Percentiles rank a stretch among this genome's conserved stretches.
Evolutionary conservation across 2,888 invertebrate genomes (phyloP).

Genomic region (Leptopterna dolabrata): DNA sequence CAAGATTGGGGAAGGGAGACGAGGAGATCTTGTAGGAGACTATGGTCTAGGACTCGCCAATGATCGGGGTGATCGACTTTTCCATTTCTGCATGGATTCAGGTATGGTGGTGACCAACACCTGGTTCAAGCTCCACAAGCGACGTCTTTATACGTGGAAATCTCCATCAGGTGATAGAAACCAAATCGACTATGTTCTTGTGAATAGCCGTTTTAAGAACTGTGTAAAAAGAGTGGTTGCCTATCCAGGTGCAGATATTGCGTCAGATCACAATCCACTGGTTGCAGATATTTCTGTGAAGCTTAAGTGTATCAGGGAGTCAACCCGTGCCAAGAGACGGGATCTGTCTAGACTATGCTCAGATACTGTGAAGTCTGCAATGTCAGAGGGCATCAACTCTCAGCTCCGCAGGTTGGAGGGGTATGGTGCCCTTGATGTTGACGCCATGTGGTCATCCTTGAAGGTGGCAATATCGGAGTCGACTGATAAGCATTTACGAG

Average conservation of each 20-base stretch:
- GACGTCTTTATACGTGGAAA: slow-evolving; percentile 31
- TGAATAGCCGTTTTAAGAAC: slow-evolving; percentile 3
- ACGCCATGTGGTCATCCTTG: not conserved
- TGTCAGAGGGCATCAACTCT: not conserved
- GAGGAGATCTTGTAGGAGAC: slow-evolving; percentile 15
- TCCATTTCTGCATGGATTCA: slow-evolving; percentile 32
- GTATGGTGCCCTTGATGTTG: slow-evolving; percentile 3
- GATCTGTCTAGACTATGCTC: not conserved
- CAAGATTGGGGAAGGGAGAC: slow-evolving; percentile 10
- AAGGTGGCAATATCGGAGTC: slow-evolving; percentile 23
- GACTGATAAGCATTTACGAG: slow-evolving; percentile 26
- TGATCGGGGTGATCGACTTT: slow-evolving; percentile 16
- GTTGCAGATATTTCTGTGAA: slow-evolving; percentile 22
- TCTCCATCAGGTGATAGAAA: slow-evolving; percentile 15
- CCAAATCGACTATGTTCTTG: slow-evolving; percentile 7
- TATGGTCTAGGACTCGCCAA: not conserved
- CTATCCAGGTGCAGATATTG: not conserved
- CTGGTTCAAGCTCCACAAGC: slow-evolving; percentile 31
- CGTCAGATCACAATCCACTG: slow-evolving; percentile 12
- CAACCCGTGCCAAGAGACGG: not conserved
- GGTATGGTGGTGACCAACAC: slow-evolving; percentile 29
- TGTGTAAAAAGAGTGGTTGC: not conserved
- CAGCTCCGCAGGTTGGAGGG: slow-evolving; percentile 15
- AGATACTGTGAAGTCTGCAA: not conserved
- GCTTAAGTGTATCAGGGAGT: not conserved